phyloP scores from a whole-genome alignment of 1,140 invertebrate species.

The Diachasmimorpha longicaudata region DNA sequence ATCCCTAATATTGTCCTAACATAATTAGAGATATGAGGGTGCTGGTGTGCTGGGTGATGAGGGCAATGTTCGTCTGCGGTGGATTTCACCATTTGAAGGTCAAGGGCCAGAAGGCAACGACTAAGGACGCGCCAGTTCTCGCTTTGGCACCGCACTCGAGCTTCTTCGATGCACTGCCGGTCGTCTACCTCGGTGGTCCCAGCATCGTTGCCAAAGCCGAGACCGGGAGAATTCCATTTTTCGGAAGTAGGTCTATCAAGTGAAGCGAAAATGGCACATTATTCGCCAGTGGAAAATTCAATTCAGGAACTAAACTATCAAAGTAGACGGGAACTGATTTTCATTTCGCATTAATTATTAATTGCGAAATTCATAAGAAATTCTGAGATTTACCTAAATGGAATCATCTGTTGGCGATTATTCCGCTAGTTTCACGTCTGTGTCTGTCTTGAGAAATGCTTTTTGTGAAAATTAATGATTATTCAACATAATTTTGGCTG shows the following conservation, averaged over 20 bases:
- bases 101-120: conserved; percentile 70
- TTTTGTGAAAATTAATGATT: too few relatives aligned
- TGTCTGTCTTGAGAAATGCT: too few relatives aligned
- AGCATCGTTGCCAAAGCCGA: conserved; percentile 89
- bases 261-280: too few relatives aligned
- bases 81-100: conserved; percentile 80
- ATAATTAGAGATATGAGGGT: conserved; percentile 64
- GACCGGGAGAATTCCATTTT: conserved; percentile 78
- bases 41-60: conserved; percentile 72
- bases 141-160: conserved; percentile 90
- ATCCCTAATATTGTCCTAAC: not conserved
- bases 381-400: too few relatives aligned
- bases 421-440: too few relatives aligned
- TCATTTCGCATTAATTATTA: too few relatives aligned
- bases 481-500: too few relatives aligned
- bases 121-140: conserved; percentile 81
- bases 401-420: too few relatives aligned
- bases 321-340: too few relatives aligned
- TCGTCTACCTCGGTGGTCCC: conserved; percentile 80
- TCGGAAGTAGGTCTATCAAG: conserved; percentile 78
- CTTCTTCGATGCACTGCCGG: conserved; percentile 86
- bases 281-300: too few relatives aligned
- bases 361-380: too few relatives aligned
- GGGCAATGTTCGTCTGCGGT: conserved; percentile 77
- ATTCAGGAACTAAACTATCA: too few relatives aligned